phyloP scores from a whole-genome alignment of 2,888 invertebrate genomes.

The Cerastis rubricosa region DNA sequence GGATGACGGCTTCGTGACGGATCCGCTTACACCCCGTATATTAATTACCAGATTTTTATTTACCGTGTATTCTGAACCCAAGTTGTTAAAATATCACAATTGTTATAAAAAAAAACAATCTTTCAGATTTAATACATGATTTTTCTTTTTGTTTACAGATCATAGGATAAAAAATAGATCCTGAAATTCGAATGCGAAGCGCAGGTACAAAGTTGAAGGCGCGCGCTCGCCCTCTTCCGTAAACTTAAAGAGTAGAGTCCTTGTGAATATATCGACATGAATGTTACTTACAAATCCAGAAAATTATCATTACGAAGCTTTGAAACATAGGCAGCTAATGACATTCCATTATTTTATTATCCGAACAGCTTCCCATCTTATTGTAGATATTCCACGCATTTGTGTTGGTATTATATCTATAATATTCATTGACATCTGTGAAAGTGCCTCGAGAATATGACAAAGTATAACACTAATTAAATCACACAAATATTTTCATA shows the following conservation, averaged over 20 bases:
- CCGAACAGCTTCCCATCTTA: constrained; percentile 14
- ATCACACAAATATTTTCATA: constrained; percentile 12
- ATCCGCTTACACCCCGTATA: background rate
- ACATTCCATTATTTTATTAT: constrained; percentile 67
- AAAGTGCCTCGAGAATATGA: constrained; percentile 42
- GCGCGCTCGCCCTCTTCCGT: constrained; percentile 56
- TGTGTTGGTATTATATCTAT: constrained; percentile 12
- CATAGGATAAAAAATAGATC: constrained; percentile 87
- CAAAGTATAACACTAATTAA: constrained; percentile 16
- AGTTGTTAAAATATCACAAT: too few relatives aligned
- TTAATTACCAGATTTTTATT: background rate
- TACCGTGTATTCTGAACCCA: background rate
- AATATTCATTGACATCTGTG: constrained; percentile 21
- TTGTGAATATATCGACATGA: constrained; percentile 53
- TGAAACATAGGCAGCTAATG: constrained; percentile 58
- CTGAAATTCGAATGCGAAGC: constrained; percentile 81
- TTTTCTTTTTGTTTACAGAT: constrained; percentile 73
- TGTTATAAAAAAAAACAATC: too few relatives aligned
- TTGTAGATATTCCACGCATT: constrained; percentile 23
- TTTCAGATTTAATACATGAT: background rate
- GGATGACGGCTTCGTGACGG: background rate
- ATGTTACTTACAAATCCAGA: constrained; percentile 64
- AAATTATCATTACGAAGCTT: constrained; percentile 64
- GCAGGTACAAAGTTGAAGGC: constrained; percentile 69
- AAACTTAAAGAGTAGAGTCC: constrained; percentile 58